Evolutionary conservation across 2,113 vertebrate species (phyloP), one percentile per base, ranked within the genome.

Genomic region (Pandion haliaetus): DNA sequence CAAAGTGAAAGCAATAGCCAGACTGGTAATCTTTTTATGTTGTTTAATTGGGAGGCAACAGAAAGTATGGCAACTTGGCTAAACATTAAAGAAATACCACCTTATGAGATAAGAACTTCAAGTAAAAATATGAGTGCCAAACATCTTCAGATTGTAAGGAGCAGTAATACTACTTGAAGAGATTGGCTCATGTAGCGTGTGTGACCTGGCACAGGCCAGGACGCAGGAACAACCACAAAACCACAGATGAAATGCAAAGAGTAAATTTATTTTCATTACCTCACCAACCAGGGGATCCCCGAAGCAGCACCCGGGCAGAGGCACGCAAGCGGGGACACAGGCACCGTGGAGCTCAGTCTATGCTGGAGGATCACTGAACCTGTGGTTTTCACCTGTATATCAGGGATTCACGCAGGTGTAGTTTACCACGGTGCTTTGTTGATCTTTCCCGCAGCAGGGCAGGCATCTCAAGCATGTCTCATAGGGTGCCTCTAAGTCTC

Each of bases 11-110:
- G 63, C 86, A 91, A 61, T 50, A 97, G 85, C 58, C 72, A 84
- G 40, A 94, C 95, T 61, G 98, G 98, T 99, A 98, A 97, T 83
- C 47, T 92, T 93, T 93, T 81, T 78, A 59, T 77, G 58, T 92
- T 54, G 4, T 88, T 87, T 93, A 88, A 93, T 85, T 93, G 65
- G 63, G 61, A 90, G 69, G 71, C 77, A 74, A 45, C 40, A 66
- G 47, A 69, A 96, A 62, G 47, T 40, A 63, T 25, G 59, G 50
- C 82, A 83, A 45, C 55, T 86, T 74, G 82, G 82, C 47, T 83
- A 72, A 95, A 83, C 69, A 42, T 95, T 52, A 90, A 90, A 92
- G 80, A 71, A 95, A 88, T 4, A 1, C 52, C 29, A 67, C 59
- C 31, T 49, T 81, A 10, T 17, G 38, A 88, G 82, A 83, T 67